phyloP scores from a whole-genome alignment of 2,797 vertebrate genomes.

The Eutrigla gurnardus region DNA sequence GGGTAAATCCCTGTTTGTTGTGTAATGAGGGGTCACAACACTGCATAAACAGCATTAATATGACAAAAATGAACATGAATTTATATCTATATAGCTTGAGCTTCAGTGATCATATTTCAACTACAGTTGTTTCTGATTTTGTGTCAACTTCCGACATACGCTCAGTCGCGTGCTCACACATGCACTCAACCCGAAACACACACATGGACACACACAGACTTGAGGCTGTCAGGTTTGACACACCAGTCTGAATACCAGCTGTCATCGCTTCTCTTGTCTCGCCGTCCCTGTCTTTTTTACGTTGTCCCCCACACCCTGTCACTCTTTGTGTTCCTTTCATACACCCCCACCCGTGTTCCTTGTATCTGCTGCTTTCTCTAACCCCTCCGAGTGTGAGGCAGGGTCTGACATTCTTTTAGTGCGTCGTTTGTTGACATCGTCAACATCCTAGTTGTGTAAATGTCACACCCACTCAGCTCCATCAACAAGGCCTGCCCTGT shows the following conservation, averaged over 20 bases:
- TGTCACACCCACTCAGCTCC: slow-evolving; percentile 49
- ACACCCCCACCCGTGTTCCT: slow-evolving; percentile 36
- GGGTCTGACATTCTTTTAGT: slow-evolving; percentile 33
- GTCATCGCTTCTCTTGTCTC: slow-evolving; percentile 50
- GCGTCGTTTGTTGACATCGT: slow-evolving; percentile 49
- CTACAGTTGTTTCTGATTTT: slow-evolving; percentile 16
- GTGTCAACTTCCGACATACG: neutral
- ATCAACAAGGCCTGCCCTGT: slow-evolving; percentile 37
- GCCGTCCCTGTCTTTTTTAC: slow-evolving; percentile 52
- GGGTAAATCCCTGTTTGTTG: neutral
- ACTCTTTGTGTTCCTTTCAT: slow-evolving; percentile 45
- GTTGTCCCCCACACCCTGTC: slow-evolving; percentile 50
- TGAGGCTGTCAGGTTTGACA: slow-evolving; percentile 53
- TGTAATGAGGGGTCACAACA: neutral
- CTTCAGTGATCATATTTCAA: neutral
- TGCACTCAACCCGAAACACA: slow-evolving; percentile 11
- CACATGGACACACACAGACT: slow-evolving; percentile 9
- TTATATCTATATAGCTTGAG: too few relatives aligned
- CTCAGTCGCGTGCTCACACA: neutral
- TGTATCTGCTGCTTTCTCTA: slow-evolving; percentile 48
- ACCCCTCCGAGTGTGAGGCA: slow-evolving; percentile 41
- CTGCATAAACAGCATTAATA: neutral
- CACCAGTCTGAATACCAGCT: slow-evolving; percentile 54
- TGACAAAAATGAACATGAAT: neutral
- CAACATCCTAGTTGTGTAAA: slow-evolving; percentile 56